Evolutionary conservation across 2,888 invertebrate species (phyloP).

Genomic region (Agapostemon virescens): DNA sequence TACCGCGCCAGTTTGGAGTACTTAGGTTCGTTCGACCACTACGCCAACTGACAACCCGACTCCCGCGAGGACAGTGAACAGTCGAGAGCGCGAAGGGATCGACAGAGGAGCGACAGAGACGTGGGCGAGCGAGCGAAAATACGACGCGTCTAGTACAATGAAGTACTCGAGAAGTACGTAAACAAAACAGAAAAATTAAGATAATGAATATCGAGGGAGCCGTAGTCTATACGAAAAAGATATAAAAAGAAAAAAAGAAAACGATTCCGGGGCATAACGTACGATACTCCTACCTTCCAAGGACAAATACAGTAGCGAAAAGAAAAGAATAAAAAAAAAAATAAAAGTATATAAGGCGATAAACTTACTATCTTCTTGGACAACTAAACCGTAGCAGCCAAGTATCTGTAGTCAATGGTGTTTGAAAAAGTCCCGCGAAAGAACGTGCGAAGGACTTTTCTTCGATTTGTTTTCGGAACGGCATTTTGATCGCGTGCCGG

Average conservation of each 20-base stretch:
- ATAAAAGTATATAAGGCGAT: constrained; percentile 40
- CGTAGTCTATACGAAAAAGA: constrained; percentile 27
- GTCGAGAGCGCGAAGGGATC: constrained; percentile 74
- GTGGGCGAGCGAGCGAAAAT: constrained; percentile 77
- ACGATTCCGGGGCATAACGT: constrained; percentile 37
- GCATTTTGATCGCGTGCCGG: constrained; percentile 18
- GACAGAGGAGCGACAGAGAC: constrained; percentile 72
- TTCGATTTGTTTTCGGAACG: constrained; percentile 25
- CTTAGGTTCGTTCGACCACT: constrained; percentile 98
- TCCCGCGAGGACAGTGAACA: constrained; percentile 76
- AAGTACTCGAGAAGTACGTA: constrained; percentile 23
- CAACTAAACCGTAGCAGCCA: constrained; percentile 55
- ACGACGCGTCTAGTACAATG: constrained; percentile 75
- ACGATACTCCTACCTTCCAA: constrained; percentile 64
- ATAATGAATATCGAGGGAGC: not conserved
- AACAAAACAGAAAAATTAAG: not conserved
- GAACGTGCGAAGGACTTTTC: constrained; percentile 45
- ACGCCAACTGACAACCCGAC: constrained; percentile 88
- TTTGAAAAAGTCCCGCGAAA: constrained; percentile 47
- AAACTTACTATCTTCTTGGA: constrained; percentile 49
- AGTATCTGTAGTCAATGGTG: constrained; percentile 58
- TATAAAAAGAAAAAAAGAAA: too few species aligned
- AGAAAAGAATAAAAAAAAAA: not conserved
- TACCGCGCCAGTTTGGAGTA: constrained; percentile 99
- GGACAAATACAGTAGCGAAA: constrained; percentile 59